These are phyloP conservation scores for Rutilus rutilus DNA, from an alignment of 2,113 vertebrate species.

Conservation along the genomic window DNA sequence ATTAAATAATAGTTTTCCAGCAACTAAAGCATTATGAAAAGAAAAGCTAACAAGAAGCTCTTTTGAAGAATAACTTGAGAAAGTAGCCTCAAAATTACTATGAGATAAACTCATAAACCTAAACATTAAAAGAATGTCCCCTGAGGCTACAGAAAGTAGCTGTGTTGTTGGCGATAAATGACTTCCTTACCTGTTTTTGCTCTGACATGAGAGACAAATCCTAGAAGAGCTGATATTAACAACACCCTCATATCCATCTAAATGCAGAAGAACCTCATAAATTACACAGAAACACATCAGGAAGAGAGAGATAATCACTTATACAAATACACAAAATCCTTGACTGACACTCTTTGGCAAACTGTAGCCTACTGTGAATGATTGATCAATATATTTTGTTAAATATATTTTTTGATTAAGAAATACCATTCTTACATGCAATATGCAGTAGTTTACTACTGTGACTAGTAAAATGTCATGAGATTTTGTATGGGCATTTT, in stretches of 20 bases:
- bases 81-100: not conserved
- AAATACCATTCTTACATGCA: not conserved
- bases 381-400: not conserved
- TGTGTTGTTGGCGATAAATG: not conserved
- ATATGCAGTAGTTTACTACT: no score
- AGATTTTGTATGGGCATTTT: not conserved
- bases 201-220: constrained; percentile 59
- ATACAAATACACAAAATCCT: not conserved
- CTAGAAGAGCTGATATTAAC: constrained; percentile 71
- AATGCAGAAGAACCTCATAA: not conserved
- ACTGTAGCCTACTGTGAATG: not conserved
- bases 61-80: not conserved
- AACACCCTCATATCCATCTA: constrained; percentile 82
- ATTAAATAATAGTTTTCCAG: not conserved
- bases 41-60: not conserved
- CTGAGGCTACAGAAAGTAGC: not conserved
- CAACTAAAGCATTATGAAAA: not conserved
- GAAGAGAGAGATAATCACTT: not conserved
- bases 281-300: not conserved
- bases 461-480: not conserved
- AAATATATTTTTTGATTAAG: not conserved
- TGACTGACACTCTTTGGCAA: not conserved
- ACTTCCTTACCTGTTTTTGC: constrained; percentile 84
- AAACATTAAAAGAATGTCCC: constrained; percentile 7
- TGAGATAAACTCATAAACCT: not conserved